Evolutionary conservation across 2,797 vertebrate species (phyloP).

Genomic region (Sebastes baramenuke): DNA sequence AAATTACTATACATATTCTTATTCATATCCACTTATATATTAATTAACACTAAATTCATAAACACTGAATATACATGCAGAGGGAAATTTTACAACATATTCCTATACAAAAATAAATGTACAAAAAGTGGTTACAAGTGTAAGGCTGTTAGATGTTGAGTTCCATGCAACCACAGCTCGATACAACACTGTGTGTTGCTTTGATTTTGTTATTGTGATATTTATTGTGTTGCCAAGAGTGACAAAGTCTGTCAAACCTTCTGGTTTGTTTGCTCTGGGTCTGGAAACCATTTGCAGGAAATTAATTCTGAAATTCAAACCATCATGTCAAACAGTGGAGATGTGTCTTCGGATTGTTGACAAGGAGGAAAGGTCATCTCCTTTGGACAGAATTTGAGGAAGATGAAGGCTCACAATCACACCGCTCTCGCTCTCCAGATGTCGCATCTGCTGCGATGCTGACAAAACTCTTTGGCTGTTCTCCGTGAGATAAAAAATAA

Average conservation of each 20-base stretch:
- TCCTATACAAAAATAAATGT: too few species aligned
- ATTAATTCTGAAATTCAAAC: slow-evolving; percentile 50
- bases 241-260: background rate
- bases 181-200: background rate
- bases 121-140: background rate
- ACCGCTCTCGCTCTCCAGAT: slow-evolving; percentile 2
- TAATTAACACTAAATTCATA: background rate
- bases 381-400: background rate
- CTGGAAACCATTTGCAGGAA: slow-evolving; percentile 42
- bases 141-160: background rate
- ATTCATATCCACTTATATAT: background rate
- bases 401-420: background rate
- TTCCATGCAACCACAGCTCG: background rate
- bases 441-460: slow-evolving; percentile 11
- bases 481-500: slow-evolving; percentile 10
- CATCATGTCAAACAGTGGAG: slow-evolving; percentile 37
- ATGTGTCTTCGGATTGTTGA: background rate
- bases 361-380: background rate
- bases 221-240: background rate
- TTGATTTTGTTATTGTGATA: background rate
- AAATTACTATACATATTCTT: background rate
- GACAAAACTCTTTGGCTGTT: background rate
- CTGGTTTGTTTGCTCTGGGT: slow-evolving; percentile 23
- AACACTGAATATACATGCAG: background rate
- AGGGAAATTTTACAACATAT: too few species aligned